These are phyloP conservation scores for Protosalanx chinensis DNA, from an alignment of 2,797 vertebrate species.

Conservation along the genomic window DNA sequence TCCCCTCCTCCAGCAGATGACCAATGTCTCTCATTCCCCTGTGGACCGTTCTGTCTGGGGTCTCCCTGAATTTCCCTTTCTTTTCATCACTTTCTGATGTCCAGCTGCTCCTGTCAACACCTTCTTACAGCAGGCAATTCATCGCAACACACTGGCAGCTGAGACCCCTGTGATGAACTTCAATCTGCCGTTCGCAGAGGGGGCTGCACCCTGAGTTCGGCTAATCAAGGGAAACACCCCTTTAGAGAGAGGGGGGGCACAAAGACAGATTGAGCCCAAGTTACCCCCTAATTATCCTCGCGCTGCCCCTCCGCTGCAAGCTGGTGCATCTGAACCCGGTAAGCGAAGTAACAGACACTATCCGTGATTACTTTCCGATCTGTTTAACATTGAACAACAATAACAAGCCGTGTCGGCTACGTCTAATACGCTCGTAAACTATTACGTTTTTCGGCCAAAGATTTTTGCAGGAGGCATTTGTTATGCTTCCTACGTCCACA, in stretches of 20 bases:
- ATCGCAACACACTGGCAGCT: slow-evolving; percentile 91
- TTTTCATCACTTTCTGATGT: slow-evolving; percentile 92
- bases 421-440: slow-evolving; percentile 57
- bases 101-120: slow-evolving; percentile 99
- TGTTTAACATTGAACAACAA: slow-evolving; percentile 69
- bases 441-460: slow-evolving; percentile 39
- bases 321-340: slow-evolving; percentile 67
- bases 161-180: slow-evolving; percentile 90
- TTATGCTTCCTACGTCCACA: slow-evolving; percentile 69
- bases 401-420: slow-evolving; percentile 47
- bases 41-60: slow-evolving; percentile 79
- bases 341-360: slow-evolving; percentile 65
- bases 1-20: slow-evolving; percentile 69
- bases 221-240: slow-evolving; percentile 81
- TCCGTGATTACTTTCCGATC: slow-evolving; percentile 68
- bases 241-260: slow-evolving; percentile 72
- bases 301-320: slow-evolving; percentile 74
- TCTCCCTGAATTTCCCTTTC: slow-evolving; percentile 91
- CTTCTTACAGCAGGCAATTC: slow-evolving; percentile 93
- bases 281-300: slow-evolving; percentile 79
- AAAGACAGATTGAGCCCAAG: slow-evolving; percentile 77
- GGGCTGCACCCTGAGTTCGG: slow-evolving; percentile 80
- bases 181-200: slow-evolving; percentile 82
- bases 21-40: slow-evolving; percentile 66
- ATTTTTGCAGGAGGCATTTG: slow-evolving; percentile 69